These are phyloP conservation scores for Melanaphis sacchari DNA, from an alignment of 1,140 invertebrate genomes.

Conservation along the genomic window DNA sequence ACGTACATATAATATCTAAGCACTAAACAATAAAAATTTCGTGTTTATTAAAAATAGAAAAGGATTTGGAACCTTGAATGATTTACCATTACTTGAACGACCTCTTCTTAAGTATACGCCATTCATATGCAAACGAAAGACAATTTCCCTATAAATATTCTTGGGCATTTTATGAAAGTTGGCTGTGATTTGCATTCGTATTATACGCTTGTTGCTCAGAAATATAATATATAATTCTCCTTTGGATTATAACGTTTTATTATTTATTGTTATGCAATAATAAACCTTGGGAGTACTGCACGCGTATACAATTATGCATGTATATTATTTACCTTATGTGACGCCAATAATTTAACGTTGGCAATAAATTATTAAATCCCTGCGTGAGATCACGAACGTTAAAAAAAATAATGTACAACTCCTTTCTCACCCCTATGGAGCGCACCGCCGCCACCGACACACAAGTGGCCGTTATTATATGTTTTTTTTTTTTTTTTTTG, in stretches of 20 bases:
- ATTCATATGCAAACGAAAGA: background rate
- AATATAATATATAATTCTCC: background rate
- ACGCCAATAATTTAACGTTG: constrained; percentile 13
- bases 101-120: background rate
- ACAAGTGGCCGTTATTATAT: background rate
- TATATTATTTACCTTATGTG: background rate
- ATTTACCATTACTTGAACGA: constrained; percentile 29
- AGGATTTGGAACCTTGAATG: background rate
- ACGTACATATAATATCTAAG: background rate
- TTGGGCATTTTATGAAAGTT: constrained; percentile 30
- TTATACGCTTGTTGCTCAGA: background rate
- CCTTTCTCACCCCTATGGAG: background rate
- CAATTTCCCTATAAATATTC: constrained; percentile 29
- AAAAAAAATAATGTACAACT: background rate
- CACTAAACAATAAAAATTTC: background rate
- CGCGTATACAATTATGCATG: background rate
- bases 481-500: background rate
- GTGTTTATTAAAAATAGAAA: background rate
- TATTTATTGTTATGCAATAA: constrained; percentile 44
- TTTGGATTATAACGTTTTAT: constrained; percentile 34
- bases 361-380: constrained; percentile 52
- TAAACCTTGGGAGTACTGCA: background rate
- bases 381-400: constrained; percentile 2
- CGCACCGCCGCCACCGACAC: background rate
- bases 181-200: constrained; percentile 13